Evolutionary conservation across 2,113 vertebrate species (phyloP).

Genomic region (Scatophagus argus): DNA sequence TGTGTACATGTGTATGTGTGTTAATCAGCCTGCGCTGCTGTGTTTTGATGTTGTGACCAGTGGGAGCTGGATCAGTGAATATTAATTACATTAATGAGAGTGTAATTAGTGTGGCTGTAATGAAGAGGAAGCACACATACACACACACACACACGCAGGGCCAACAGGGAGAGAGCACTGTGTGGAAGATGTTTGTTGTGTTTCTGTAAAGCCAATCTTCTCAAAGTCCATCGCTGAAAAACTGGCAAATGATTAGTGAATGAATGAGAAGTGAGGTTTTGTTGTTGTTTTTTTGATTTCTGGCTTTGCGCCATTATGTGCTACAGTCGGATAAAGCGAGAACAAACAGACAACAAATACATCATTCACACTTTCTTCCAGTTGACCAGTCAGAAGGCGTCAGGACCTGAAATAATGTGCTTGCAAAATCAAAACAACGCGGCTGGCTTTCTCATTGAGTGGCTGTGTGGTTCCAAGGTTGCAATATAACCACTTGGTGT

Average conservation of each 20-base stretch:
- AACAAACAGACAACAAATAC: slow-evolving; percentile 44
- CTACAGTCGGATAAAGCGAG: slow-evolving; percentile 12
- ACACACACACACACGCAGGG: slow-evolving; percentile 26
- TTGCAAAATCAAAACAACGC: slow-evolving; percentile 41
- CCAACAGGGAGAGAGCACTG: slow-evolving; percentile 69
- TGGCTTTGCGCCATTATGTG: slow-evolving; percentile 17
- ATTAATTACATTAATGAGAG: slow-evolving; percentile 84
- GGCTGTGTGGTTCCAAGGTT: slow-evolving; percentile 45
- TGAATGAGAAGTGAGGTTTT: slow-evolving; percentile 31
- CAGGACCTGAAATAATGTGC: slow-evolving; percentile 31
- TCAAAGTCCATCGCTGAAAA: slow-evolving; percentile 38
- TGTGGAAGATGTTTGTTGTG: slow-evolving; percentile 66
- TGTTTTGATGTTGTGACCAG: slow-evolving; percentile 82
- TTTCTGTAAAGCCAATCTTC: slow-evolving; percentile 49
- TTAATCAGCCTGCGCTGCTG: slow-evolving; percentile 72
- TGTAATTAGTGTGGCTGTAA: slow-evolving; percentile 83
- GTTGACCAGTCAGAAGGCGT: slow-evolving; percentile 38
- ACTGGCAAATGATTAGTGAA: slow-evolving; percentile 53
- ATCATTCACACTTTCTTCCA: slow-evolving; percentile 17
- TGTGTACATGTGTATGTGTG: slow-evolving; percentile 67
- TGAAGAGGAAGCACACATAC: slow-evolving; percentile 57
- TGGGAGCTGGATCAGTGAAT: slow-evolving; percentile 83
- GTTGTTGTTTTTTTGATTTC: too few relatives aligned
- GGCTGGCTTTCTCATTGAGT: slow-evolving; percentile 12
- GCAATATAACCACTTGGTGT: slow-evolving; percentile 23